Evolutionary conservation across 2,888 invertebrate genomes (phyloP).

Genomic region (Agrotis clavis): DNA sequence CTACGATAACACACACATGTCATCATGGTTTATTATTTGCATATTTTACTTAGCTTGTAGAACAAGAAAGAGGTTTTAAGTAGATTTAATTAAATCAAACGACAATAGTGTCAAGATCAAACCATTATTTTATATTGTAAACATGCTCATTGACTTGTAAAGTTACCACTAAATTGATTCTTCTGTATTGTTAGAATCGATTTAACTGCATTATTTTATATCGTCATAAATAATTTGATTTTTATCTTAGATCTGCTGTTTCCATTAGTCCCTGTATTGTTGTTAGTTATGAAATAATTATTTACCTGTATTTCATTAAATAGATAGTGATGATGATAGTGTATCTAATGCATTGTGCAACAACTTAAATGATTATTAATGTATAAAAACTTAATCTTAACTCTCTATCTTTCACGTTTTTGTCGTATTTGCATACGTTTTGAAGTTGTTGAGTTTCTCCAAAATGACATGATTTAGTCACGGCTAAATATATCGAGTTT

Average conservation of each 20-base stretch:
- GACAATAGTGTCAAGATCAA: constrained; percentile 50
- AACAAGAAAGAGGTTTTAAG: constrained; percentile 22
- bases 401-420: constrained; percentile 29
- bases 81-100: constrained; percentile 22
- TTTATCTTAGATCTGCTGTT: background rate
- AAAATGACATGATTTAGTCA: constrained; percentile 57
- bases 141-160: constrained; percentile 3
- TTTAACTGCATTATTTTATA: background rate
- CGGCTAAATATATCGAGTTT: constrained; percentile 54
- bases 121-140: constrained; percentile 34
- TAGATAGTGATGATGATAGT: too few species aligned
- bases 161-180: constrained; percentile 5
- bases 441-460: constrained; percentile 31
- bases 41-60: constrained; percentile 12
- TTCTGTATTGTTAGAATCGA: background rate
- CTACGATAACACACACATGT: background rate
- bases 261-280: background rate
- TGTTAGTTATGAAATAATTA: too few species aligned
- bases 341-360: background rate
- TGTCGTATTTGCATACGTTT: constrained; percentile 16
- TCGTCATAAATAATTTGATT: background rate
- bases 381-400: constrained; percentile 1
- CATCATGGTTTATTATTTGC: constrained; percentile 25
- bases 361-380: background rate
- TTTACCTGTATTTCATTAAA: background rate